Percentiles rank a stretch among this genome's conserved stretches.
Evolutionary conservation across 2,888 invertebrate genomes (phyloP).

Genomic region (Temnothorax rugatulus): DNA sequence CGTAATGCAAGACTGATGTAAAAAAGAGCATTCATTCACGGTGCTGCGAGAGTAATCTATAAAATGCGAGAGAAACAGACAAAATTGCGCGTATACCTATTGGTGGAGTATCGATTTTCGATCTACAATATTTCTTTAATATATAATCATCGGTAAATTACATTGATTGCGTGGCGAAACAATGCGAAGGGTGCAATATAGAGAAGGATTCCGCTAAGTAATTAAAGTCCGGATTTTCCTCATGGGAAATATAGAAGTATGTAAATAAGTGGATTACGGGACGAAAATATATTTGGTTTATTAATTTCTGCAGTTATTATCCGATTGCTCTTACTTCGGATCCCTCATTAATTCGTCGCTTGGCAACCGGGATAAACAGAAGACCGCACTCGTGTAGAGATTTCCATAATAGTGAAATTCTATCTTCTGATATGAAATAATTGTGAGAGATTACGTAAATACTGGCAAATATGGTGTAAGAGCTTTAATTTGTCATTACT

Average conservation of each 20-base stretch:
- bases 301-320: conserved; percentile 45
- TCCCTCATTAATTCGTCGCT: conserved; percentile 23
- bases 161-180: neutral
- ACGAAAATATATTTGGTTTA: conserved; percentile 47
- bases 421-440: neutral
- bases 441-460: neutral
- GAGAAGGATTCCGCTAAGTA: conserved; percentile 62
- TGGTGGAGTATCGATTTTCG: neutral
- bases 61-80: neutral
- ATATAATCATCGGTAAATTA: conserved; percentile 3
- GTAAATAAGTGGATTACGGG: conserved; percentile 34
- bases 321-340: conserved; percentile 13
- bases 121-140: neutral
- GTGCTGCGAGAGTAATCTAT: neutral
- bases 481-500: conserved; percentile 6
- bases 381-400: neutral
- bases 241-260: conserved; percentile 55
- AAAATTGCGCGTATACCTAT: neutral
- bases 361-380: conserved; percentile 2
- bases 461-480: neutral
- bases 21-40: neutral
- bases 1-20: neutral
- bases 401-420: neutral
- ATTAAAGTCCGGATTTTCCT: conserved; percentile 62
- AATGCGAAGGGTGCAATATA: neutral